A percentile compares a stretch with the other conserved stretches of the same genome.
phyloP scores from a whole-genome alignment of 2,888 invertebrate species.

The Lasioglossum leucozonium region DNA sequence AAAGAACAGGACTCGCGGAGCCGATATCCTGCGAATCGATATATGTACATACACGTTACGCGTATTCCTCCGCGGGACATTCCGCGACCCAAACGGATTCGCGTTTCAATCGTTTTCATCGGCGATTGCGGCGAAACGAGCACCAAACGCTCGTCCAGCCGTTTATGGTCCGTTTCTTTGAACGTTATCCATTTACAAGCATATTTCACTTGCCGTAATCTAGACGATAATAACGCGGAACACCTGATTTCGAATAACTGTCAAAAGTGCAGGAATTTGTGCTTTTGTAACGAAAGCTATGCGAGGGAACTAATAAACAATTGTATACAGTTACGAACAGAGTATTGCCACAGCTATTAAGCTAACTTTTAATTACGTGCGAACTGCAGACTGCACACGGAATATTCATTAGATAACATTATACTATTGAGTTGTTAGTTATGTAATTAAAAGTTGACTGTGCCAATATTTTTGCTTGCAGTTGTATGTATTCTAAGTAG shows the following conservation, averaged over 20 bases:
- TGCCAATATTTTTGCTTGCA: background rate
- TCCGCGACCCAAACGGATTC: background rate
- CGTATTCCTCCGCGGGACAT: background rate
- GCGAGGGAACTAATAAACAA: background rate
- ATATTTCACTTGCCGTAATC: background rate
- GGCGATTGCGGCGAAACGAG: background rate
- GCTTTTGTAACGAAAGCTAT: background rate
- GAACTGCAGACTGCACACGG: background rate
- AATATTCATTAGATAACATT: slow-evolving; percentile 5
- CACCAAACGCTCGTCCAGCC: background rate
- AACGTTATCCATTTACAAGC: background rate
- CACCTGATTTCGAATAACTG: background rate
- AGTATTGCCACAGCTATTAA: slow-evolving; percentile 2
- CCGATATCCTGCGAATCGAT: background rate
- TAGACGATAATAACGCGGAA: background rate
- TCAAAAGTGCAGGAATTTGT: background rate
- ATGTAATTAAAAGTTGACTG: background rate
- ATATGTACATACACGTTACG: background rate
- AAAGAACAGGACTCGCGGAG: background rate
- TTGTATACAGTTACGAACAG: background rate
- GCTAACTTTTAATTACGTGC: background rate
- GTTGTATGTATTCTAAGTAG: background rate
- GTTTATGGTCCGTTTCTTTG: background rate
- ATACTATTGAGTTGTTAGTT: background rate
- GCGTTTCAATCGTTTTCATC: background rate